A percentile compares a stretch with the other conserved stretches of the same genome.
These are phyloP conservation scores for Falco novaeseelandiae DNA, from an alignment of 2,797 vertebrate species.

Conservation along the genomic window DNA sequence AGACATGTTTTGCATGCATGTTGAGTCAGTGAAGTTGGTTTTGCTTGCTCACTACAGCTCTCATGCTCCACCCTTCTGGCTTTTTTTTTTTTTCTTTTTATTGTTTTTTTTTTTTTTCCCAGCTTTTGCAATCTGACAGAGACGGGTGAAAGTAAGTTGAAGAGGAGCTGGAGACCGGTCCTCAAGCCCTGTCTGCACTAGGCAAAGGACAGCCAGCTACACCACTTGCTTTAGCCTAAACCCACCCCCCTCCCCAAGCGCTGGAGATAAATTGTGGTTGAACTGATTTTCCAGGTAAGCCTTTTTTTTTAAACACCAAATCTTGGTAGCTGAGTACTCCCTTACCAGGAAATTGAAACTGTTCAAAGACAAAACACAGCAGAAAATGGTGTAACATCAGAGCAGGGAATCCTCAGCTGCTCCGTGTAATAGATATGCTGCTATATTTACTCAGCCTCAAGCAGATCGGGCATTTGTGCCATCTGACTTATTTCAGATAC, in stretches of 20 bases:
- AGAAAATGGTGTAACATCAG: not conserved
- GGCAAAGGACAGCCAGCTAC: not conserved
- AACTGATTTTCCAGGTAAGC: constrained; percentile 44
- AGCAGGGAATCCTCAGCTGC: not conserved
- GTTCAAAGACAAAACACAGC: not conserved
- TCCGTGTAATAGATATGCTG: accelerated
- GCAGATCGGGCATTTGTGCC: not conserved
- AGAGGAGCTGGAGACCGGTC: not conserved
- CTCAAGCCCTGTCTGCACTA: not conserved
- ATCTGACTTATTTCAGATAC: not conserved
- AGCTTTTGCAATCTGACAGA: not conserved
- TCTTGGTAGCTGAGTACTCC: not conserved
- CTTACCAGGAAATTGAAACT: constrained; percentile 9
- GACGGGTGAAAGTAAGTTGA: not conserved
- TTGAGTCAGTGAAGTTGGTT: not conserved
- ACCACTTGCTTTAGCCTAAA: not conserved
- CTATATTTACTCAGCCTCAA: not conserved
- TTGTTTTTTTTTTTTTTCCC: not conserved
- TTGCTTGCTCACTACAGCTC: not conserved
- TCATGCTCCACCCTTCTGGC: constrained; percentile 3
- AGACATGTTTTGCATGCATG: accelerated
- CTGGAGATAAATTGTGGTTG: not conserved
- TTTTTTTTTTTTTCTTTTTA: not conserved
- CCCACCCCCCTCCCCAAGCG: too few species aligned
- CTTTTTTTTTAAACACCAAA: not conserved